Percentiles rank a stretch among this genome's conserved stretches.
Conservation (phyloP, 2,888 invertebrate species). For the Drosophila recens region DNA sequence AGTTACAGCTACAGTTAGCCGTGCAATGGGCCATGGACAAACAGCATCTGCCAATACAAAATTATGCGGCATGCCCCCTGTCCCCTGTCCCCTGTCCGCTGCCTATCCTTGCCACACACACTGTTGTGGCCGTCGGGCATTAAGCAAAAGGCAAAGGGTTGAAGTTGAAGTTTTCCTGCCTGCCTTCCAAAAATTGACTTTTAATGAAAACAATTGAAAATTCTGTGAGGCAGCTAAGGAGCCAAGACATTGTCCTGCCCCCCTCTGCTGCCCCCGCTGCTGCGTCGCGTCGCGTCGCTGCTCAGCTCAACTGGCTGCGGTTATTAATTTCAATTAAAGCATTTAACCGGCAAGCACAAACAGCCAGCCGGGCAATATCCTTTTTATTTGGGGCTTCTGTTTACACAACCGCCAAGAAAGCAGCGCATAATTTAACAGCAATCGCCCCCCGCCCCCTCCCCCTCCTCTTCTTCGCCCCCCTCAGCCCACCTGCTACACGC, state of each 20-base stretch:
- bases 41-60: slow-evolving; percentile 75
- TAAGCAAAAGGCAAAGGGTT: slow-evolving; percentile 48
- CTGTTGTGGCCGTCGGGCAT: slow-evolving; percentile 28
- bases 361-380: slow-evolving; percentile 63
- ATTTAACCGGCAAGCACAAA: slow-evolving; percentile 75
- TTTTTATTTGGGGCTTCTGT: slow-evolving; percentile 64
- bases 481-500: slow-evolving; percentile 18
- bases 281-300: slow-evolving; percentile 15
- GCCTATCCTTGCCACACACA: neutral
- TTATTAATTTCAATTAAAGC: slow-evolving; percentile 83
- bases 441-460: slow-evolving; percentile 6
- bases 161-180: slow-evolving; percentile 29
- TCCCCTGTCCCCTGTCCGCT: no score
- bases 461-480: no score
- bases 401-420: slow-evolving; percentile 67
- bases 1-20: slow-evolving; percentile 37
- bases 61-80: slow-evolving; percentile 65
- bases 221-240: slow-evolving; percentile 28
- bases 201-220: slow-evolving; percentile 83
- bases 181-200: slow-evolving; percentile 71
- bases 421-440: slow-evolving; percentile 59
- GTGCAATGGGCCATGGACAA: slow-evolving; percentile 66
- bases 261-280: slow-evolving; percentile 13
- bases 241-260: slow-evolving; percentile 1
- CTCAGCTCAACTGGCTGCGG: slow-evolving; percentile 67